Evolutionary conservation across 1,140 invertebrate species (phyloP).

Genomic region (Olivierus martensii): DNA sequence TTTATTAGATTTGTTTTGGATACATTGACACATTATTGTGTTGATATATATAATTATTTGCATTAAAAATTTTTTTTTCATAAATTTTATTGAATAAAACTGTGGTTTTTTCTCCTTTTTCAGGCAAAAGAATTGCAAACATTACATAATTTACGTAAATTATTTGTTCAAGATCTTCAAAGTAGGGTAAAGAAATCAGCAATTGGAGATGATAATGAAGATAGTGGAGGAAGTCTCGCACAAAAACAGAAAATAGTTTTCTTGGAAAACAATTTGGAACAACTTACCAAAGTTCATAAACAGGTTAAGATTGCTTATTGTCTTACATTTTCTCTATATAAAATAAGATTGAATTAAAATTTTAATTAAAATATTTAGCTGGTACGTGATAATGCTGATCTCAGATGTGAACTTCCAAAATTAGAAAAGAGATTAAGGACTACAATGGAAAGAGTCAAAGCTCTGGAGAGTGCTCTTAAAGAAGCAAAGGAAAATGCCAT

Average conservation of each 20-base stretch:
- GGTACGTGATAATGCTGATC: slow-evolving; percentile 96
- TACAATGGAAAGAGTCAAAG: slow-evolving; percentile 96
- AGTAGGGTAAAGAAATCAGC: slow-evolving; percentile 41
- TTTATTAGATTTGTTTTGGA: no score
- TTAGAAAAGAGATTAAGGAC: slow-evolving; percentile 92
- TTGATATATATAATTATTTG: no score
- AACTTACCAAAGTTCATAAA: slow-evolving; percentile 82
- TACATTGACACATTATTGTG: no score
- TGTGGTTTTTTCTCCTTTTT: not conserved
- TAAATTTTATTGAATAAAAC: no score
- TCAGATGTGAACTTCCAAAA: slow-evolving; percentile 95
- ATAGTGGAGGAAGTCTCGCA: slow-evolving; percentile 77
- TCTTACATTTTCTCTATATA: not conserved
- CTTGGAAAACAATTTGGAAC: slow-evolving; percentile 97
- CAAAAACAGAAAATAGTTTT: slow-evolving; percentile 99
- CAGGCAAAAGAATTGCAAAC: slow-evolving; percentile 91
- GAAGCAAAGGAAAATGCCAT: slow-evolving; percentile 99
- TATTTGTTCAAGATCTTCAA: slow-evolving; percentile 97
- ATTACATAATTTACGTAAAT: slow-evolving; percentile 88
- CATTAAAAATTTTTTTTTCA: no score
- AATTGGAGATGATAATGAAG: slow-evolving; percentile 62
- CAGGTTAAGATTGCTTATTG: slow-evolving; percentile 32
- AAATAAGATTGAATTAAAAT: not conserved
- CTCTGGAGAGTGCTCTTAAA: slow-evolving; percentile 88
- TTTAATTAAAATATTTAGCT: slow-evolving; percentile 28